These are phyloP conservation scores for Escarpia spicata DNA, from an alignment of 2,888 invertebrate genomes.

Conservation along the genomic window DNA sequence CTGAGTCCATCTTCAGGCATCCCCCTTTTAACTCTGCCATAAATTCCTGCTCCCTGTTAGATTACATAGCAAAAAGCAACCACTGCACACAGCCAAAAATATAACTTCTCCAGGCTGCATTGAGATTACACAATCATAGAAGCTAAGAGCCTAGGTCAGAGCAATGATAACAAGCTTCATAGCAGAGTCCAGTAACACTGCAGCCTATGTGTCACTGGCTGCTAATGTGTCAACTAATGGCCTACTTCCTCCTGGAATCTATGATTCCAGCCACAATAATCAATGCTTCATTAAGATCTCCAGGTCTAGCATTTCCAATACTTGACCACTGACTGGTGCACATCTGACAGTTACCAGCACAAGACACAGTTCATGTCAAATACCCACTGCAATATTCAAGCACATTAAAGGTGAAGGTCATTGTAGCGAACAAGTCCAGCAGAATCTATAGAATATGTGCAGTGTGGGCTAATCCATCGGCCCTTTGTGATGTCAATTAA, in stretches of 20 bases:
- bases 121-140: not conserved
- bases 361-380: not conserved
- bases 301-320: not conserved
- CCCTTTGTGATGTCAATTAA: not conserved
- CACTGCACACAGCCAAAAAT: not conserved
- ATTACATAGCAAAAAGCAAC: not conserved
- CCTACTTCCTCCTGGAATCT: not conserved
- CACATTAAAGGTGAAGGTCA: not conserved
- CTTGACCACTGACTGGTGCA: not conserved
- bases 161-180: not conserved
- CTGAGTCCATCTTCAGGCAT: not conserved
- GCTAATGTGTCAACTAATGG: not conserved
- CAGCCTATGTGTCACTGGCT: not conserved
- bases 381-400: not conserved
- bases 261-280: not conserved
- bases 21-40: not conserved
- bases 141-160: not conserved
- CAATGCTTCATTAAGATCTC: constrained; percentile 16
- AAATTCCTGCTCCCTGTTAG: not conserved
- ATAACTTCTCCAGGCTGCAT: not conserved
- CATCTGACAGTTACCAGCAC: not conserved
- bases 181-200: not conserved
- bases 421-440: not conserved
- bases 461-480: not conserved
- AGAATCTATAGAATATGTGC: not conserved